Conservation (phyloP, 2,113 vertebrate species). For the Saccopteryx bilineata region DNA sequence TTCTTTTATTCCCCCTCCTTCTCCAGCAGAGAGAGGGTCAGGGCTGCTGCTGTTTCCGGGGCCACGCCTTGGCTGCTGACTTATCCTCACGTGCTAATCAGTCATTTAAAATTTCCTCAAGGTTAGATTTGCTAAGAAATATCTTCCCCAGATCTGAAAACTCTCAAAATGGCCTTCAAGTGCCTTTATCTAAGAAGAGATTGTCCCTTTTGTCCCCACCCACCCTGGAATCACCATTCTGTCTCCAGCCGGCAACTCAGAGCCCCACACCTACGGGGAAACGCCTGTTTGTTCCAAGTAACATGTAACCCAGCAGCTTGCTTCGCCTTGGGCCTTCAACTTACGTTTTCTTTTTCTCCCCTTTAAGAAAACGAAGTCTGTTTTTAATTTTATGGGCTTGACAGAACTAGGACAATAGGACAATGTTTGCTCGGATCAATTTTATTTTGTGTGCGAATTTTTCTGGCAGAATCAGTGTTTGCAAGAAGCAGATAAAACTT, state of each 20-base stretch:
- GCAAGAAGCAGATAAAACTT: conserved; percentile 90
- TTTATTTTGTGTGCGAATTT: conserved; percentile 72
- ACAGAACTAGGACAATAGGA: conserved; percentile 87
- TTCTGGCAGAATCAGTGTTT: conserved; percentile 88
- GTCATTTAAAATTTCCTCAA: conserved; percentile 33
- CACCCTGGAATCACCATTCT: conserved; percentile 7
- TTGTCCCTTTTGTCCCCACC: conserved; percentile 29
- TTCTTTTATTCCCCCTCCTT: not conserved
- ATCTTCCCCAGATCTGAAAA: not conserved
- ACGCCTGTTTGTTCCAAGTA: not conserved
- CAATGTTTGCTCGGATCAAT: conserved; percentile 85
- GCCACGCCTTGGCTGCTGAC: not conserved
- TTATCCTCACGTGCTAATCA: not conserved
- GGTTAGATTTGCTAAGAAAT: conserved; percentile 59
- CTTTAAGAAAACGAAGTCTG: conserved; percentile 81
- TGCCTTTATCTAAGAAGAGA: conserved; percentile 45
- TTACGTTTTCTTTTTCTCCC: conserved; percentile 61
- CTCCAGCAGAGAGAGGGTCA: fast-evolving
- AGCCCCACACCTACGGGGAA: not conserved
- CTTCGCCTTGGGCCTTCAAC: conserved; percentile 21
- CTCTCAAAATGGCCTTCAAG: not conserved
- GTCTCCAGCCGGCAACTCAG: not conserved
- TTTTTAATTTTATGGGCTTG: conserved; percentile 85
- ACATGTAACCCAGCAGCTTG: conserved; percentile 37
- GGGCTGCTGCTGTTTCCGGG: not conserved